A percentile compares a stretch with the other conserved stretches of the same genome.
phyloP scores from a whole-genome alignment of 2,113 vertebrate genomes.

The Otus sunia region DNA sequence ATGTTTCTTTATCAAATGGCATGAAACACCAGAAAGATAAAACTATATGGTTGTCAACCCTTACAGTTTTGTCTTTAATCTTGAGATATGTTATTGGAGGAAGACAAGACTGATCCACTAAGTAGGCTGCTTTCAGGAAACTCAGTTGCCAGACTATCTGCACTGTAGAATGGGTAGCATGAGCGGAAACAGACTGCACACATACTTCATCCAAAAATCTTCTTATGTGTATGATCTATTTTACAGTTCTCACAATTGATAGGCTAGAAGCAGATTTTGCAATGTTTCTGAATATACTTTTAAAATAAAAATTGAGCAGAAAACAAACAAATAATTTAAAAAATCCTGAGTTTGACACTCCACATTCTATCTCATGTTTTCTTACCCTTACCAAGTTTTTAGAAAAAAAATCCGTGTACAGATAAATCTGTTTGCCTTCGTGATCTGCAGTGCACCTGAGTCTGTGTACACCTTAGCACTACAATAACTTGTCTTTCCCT shows the following conservation, averaged over 20 bases:
- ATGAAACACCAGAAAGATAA: background rate
- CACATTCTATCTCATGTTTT: background rate
- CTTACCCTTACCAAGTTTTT: background rate
- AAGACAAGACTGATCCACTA: background rate
- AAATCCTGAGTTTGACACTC: background rate
- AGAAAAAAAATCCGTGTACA: background rate
- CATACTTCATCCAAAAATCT: background rate
- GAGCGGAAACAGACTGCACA: background rate
- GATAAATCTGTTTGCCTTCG: background rate
- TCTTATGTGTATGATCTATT: background rate
- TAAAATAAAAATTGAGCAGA: background rate
- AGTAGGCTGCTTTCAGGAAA: background rate
- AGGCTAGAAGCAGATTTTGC: background rate
- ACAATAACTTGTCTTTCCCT: background rate
- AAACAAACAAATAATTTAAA: background rate
- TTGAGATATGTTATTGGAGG: background rate
- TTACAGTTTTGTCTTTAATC: conserved; percentile 11
- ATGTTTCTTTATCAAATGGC: background rate
- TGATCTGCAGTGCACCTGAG: background rate
- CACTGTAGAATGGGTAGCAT: background rate
- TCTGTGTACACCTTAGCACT: background rate
- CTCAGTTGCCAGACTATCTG: rapidly evolving
- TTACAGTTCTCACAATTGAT: background rate
- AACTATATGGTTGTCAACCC: rapidly evolving
- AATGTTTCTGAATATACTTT: background rate